Base-by-base conservation (phyloP, 2,888 invertebrate species). In the Criorhina ranunculi region DNA sequence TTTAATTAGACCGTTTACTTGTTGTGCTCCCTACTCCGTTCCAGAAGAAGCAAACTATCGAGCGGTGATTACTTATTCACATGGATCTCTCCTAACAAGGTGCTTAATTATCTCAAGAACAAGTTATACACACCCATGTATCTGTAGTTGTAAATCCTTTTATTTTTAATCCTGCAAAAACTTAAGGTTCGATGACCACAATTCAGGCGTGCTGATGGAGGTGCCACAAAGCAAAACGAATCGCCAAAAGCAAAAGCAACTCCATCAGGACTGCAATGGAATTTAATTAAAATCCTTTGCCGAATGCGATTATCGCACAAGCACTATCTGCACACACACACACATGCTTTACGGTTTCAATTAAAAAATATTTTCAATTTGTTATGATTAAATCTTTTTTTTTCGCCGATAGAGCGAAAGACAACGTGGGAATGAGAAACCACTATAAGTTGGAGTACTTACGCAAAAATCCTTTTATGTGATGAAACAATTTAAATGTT, bases 401-500 rank as follows among this genome's bases (percentile, higher is more conserved):
- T 73, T 73, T n/a, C 46, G 44, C 19, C 75, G 49, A 85, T 85
- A 80, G 85, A 80, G 70, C 53, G 64, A 40, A 85, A 80, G 80
- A 70, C 51, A 53, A 53, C 9, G 31, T 33, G 67, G 80, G 53
- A 51, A 70, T 29, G 64, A 44, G 64, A 35, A 76, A 80, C 64
- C 64, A 53, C 80, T 70, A 80, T 80, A 85, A 85, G 75, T 75
- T 59, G 51, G 15, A 60, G 59, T 75, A 76, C 80, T 85, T 85
- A 80, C 79, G 80, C 70, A 76, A 55, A 76, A 85, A 85, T 80
- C 79, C 85, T 85, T 85, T 85, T 85, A 85, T 85, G 76, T 76
- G 85, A 85, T 80, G 80, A 80, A 85, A 85, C 85, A 80, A 79
- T 85, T 85, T 85, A 76, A 85, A 80, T 80, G 85, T 80, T 80